Percentiles rank a stretch among this genome's conserved stretches.
These are phyloP conservation scores for Helogale parvula DNA, from an alignment of 2,113 vertebrate species.

Conservation along the genomic window DNA sequence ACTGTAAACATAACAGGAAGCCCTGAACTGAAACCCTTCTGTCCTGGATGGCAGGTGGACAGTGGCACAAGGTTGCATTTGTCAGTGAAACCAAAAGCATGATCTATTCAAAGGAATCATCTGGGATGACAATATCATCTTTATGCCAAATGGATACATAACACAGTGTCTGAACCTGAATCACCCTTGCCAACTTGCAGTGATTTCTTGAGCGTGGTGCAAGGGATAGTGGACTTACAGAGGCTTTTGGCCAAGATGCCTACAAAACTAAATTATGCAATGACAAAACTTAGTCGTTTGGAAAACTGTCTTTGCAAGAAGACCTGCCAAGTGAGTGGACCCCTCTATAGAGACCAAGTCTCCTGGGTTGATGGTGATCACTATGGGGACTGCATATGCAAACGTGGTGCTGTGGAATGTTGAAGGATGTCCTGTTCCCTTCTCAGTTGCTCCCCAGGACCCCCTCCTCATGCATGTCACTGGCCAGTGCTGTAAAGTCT, in stretches of 20 bases:
- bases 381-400: conserved; percentile 95
- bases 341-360: conserved; percentile 93
- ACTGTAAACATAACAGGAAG: conserved; percentile 92
- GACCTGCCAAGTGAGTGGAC: conserved; percentile 93
- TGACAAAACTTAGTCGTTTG: conserved; percentile 94
- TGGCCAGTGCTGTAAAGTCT: conserved; percentile 94
- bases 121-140: conserved; percentile 95
- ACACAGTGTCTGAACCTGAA: conserved; percentile 96
- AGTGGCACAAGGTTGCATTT: conserved; percentile 93
- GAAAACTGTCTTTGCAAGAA: conserved; percentile 97
- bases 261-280: conserved; percentile 97
- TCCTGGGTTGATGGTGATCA: conserved; percentile 95
- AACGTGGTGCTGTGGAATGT: conserved; percentile 93
- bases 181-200: conserved; percentile 98
- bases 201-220: conserved; percentile 97
- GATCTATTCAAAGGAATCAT: conserved; percentile 89
- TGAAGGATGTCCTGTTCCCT: conserved; percentile 92
- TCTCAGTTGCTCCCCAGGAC: conserved; percentile 90
- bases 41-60: conserved; percentile 94
- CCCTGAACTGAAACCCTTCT: conserved; percentile 93
- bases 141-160: conserved; percentile 95
- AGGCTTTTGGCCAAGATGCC: conserved; percentile 98
- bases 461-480: conserved; percentile 90
- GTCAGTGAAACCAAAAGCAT: conserved; percentile 79
- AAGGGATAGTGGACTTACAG: conserved; percentile 99